Conservation (phyloP, 2,113 vertebrate species). For the Columba janthina region DNA sequence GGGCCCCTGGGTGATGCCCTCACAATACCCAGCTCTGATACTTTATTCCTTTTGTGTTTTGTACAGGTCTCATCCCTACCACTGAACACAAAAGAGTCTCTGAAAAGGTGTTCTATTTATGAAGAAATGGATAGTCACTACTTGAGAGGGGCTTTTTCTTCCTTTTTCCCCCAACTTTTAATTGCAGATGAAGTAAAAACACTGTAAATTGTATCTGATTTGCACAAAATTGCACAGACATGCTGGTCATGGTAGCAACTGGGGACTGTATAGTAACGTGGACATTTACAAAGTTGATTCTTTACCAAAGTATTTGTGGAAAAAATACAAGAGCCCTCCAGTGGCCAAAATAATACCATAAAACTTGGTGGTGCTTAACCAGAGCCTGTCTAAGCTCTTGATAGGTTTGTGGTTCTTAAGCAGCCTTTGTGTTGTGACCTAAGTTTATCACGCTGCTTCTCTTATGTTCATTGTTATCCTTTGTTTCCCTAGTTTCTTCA, state of each 20-base stretch:
- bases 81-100: constrained; percentile 22
- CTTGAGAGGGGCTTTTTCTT: background rate
- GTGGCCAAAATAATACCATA: constrained; percentile 17
- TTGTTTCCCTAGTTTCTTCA: background rate
- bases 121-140: constrained; percentile 19
- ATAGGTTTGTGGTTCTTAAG: background rate
- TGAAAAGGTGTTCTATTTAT: constrained; percentile 66
- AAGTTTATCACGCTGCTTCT: background rate
- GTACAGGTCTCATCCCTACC: constrained; percentile 39
- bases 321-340: background rate
- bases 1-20: constrained; percentile 47
- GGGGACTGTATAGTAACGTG: background rate
- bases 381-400: background rate
- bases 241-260: background rate
- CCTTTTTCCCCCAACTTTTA: background rate
- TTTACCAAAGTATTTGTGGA: background rate
- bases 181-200: constrained; percentile 13
- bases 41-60: constrained; percentile 61
- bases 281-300: background rate
- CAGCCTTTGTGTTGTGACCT: background rate
- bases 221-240: background rate
- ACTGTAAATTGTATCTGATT: background rate
- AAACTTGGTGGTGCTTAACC: background rate
- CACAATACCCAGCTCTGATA: constrained; percentile 18
- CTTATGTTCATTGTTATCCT: background rate